Percentiles rank a stretch among this genome's conserved stretches.
phyloP scores from a whole-genome alignment of 2,797 vertebrate species.

The Malacoctenus gilli region DNA sequence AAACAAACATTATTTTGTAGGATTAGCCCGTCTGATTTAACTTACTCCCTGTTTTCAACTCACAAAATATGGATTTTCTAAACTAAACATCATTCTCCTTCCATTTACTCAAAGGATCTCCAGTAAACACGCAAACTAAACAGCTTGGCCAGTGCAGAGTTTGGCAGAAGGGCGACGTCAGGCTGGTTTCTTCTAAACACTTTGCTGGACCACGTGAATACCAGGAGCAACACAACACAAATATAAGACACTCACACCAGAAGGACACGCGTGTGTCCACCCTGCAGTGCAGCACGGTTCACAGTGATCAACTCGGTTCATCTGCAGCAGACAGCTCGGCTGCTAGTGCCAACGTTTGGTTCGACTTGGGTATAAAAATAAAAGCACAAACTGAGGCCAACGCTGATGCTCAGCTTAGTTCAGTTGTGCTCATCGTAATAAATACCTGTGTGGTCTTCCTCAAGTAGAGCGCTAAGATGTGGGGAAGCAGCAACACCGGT shows the following conservation, averaged over 20 bases:
- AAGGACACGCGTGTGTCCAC: constrained; percentile 11
- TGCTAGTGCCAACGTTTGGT: no score
- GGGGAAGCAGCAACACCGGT: no score
- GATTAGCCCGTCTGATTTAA: constrained; percentile 7
- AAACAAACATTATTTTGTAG: not conserved
- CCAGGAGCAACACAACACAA: constrained; percentile 11
- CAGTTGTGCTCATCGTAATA: no score
- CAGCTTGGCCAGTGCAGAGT: not conserved
- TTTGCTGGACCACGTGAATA: not conserved
- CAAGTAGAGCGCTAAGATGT: no score
- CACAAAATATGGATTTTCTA: constrained; percentile 4
- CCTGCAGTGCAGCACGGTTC: constrained; percentile 44
- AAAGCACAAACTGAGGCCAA: no score
- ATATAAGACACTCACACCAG: constrained; percentile 9
- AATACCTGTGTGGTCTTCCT: no score
- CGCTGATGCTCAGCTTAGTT: no score
- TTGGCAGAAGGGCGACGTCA: no score
- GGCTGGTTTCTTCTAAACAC: not conserved
- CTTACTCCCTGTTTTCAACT: not conserved
- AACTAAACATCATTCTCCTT: constrained; percentile 2
- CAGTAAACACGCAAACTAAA: no score
- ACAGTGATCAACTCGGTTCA: constrained; percentile 40
- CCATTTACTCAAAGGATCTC: no score
- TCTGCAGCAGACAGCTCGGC: not conserved
- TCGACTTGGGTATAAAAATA: no score